These are phyloP conservation scores for Hesperia comma DNA, from an alignment of 2,888 invertebrate genomes.

Conservation along the genomic window DNA sequence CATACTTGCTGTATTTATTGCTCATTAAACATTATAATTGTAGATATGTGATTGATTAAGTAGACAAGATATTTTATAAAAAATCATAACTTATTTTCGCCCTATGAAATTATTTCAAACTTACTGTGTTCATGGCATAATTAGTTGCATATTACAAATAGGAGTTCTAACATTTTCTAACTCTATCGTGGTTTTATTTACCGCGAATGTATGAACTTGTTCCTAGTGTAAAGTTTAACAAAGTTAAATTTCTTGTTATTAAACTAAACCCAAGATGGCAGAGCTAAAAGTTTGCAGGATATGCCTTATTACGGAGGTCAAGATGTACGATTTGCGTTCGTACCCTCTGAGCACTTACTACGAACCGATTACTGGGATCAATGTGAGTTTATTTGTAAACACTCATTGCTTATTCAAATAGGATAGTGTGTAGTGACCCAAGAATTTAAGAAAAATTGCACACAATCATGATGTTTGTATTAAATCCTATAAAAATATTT, in stretches of 20 bases:
- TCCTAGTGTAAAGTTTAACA: constrained; percentile 34
- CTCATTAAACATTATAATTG: constrained; percentile 17
- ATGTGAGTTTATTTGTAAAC: constrained; percentile 55
- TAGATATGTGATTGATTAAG: constrained; percentile 1
- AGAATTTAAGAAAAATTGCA: no score
- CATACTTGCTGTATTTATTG: constrained; percentile 54
- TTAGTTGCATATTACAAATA: constrained; percentile 38
- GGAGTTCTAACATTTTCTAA: constrained; percentile 75
- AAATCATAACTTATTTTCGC: constrained; percentile 37
- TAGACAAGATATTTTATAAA: constrained; percentile 17
- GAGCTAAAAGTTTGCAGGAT: constrained; percentile 67
- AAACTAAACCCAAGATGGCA: constrained; percentile 52
- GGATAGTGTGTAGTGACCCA: no score
- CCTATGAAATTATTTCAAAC: constrained; percentile 20
- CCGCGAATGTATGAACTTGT: constrained; percentile 62
- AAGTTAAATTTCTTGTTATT: constrained; percentile 23
- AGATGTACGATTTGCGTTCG: constrained; percentile 59
- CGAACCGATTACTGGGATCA: constrained; percentile 59
- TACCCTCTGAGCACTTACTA: constrained; percentile 63
- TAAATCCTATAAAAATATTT: no score
- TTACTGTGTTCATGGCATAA: not conserved
- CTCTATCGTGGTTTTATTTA: constrained; percentile 54
- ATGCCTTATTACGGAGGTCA: constrained; percentile 65
- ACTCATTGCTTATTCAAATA: not conserved
- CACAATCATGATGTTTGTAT: no score